These are phyloP conservation scores for Ibidorhyncha struthersii DNA, from an alignment of 2,113 vertebrate species.

Conservation along the genomic window DNA sequence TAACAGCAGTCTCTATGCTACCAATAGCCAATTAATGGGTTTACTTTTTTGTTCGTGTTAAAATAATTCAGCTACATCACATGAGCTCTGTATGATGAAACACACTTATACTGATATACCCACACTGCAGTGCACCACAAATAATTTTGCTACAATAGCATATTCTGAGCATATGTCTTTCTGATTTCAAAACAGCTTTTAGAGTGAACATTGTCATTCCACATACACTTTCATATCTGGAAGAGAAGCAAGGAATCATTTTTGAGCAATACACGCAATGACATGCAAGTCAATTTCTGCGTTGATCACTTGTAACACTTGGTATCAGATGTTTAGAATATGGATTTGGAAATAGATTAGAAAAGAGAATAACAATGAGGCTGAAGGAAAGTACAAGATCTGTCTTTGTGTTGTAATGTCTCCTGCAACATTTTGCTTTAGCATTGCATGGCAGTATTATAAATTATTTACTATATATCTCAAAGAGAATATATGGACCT, in stretches of 20 bases:
- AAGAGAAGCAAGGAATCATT: not conserved
- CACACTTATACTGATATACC: not conserved
- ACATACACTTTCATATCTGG: not conserved
- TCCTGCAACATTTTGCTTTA: not conserved
- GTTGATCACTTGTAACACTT: not conserved
- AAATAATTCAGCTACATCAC: not conserved
- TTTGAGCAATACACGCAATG: not conserved
- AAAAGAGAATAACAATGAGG: not conserved
- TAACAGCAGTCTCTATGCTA: not conserved
- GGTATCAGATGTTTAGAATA: not conserved
- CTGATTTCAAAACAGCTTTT: conserved; percentile 18
- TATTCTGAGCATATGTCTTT: not conserved
- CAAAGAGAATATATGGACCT: not conserved
- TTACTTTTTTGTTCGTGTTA: not conserved
- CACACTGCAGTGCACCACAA: not conserved
- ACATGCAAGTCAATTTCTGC: not conserved
- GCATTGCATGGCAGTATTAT: not conserved
- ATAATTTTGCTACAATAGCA: not conserved
- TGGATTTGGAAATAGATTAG: not conserved
- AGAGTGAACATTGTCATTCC: not conserved
- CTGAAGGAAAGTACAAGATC: not conserved
- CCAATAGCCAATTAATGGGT: conserved; percentile 4
- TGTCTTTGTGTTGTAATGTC: not conserved
- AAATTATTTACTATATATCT: not conserved
- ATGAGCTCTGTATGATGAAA: not conserved